Evolutionary conservation across 2,113 vertebrate genomes (phyloP).

Genomic region (Phasianus colchicus): DNA sequence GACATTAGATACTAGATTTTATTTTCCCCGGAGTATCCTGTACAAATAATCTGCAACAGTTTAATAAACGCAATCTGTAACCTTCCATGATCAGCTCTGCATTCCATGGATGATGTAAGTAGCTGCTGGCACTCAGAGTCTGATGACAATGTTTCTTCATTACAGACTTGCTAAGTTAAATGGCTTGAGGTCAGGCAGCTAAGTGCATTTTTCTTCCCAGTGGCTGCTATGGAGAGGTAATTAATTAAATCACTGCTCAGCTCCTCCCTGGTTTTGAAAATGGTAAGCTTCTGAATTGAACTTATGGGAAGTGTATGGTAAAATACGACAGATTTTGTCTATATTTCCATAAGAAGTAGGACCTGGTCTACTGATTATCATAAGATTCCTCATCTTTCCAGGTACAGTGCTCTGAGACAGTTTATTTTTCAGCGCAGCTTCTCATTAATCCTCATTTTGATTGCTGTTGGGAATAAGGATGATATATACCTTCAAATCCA

Average conservation of each 20-base stretch:
- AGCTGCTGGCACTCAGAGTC: accelerated
- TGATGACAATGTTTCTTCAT: not conserved
- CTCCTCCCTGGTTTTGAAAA: not conserved
- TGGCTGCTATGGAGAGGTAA: accelerated
- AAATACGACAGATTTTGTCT: not conserved
- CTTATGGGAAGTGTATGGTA: not conserved
- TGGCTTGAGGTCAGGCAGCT: not conserved
- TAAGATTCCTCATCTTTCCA: not conserved
- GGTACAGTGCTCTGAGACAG: accelerated
- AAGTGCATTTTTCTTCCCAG: not conserved
- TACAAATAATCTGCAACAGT: not conserved
- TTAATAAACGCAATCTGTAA: not conserved
- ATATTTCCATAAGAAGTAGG: not conserved
- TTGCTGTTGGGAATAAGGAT: not conserved
- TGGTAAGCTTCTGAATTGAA: not conserved
- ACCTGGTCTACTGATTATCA: not conserved
- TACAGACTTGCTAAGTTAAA: not conserved
- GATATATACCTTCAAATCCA: not conserved
- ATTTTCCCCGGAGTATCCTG: not conserved
- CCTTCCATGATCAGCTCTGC: not conserved
- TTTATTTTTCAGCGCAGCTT: not conserved
- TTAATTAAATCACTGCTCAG: accelerated
- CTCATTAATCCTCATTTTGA: not conserved
- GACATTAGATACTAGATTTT: not conserved
- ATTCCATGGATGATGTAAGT: not conserved